Conservation (phyloP, 2,888 invertebrate genomes). For the Aquatica leii region DNA sequence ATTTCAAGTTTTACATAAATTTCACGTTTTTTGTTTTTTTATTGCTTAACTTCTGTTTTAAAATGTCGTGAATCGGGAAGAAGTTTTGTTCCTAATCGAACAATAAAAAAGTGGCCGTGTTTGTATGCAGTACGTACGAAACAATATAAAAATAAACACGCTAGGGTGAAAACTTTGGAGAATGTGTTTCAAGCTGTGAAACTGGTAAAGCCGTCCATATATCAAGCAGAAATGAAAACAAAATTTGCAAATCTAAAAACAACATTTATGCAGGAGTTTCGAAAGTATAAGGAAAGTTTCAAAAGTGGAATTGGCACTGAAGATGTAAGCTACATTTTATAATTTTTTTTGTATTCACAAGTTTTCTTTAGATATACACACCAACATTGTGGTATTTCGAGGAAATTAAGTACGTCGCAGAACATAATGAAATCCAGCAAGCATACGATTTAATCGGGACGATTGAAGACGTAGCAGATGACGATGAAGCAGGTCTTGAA, state of each 20-base stretch:
- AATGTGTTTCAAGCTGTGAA: too few species aligned
- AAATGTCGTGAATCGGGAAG: neutral
- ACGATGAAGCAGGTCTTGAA: too few species aligned
- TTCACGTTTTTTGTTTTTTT: too few species aligned
- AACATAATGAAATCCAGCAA: neutral
- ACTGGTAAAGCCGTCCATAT: too few species aligned
- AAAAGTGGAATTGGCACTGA: too few species aligned
- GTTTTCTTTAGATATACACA: neutral
- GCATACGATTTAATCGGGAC: neutral
- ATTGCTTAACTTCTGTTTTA: neutral
- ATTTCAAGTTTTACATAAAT: too few species aligned
- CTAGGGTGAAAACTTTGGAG: neutral
- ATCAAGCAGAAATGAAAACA: neutral
- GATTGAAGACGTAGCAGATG: too few species aligned
- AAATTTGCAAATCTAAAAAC: neutral
- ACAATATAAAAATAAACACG: neutral
- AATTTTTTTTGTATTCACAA: neutral
- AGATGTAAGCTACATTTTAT: too few species aligned
- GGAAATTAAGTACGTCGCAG: neutral
- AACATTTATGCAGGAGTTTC: neutral
- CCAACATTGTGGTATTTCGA: conserved; percentile 2
- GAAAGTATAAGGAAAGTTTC: too few species aligned
- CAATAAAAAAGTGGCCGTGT: neutral
- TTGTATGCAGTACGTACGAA: neutral
- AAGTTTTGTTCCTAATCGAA: neutral